A percentile compares a stretch with the other conserved stretches of the same genome.
Evolutionary conservation across 1,140 invertebrate species (phyloP).

Genomic region (Penaeus vannamei): DNA sequence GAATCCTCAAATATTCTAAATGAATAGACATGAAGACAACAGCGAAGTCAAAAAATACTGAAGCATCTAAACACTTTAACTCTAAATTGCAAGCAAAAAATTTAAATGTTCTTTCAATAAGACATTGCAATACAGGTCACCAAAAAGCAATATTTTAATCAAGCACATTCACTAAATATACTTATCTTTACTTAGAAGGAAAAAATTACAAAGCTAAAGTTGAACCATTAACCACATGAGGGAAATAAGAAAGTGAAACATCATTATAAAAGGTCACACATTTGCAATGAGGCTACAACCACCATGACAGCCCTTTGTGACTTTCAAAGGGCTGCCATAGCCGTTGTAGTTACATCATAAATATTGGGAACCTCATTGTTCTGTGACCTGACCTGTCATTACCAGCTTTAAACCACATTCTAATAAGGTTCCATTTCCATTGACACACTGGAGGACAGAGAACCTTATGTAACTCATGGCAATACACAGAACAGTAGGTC

Average conservation of each 20-base stretch:
- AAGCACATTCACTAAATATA: conserved; percentile 51
- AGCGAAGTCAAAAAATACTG: conserved; percentile 67
- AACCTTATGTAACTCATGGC: conserved; percentile 51
- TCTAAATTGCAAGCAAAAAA: conserved; percentile 54
- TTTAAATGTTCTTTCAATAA: conserved; percentile 51
- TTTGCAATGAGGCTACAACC: conserved; percentile 38
- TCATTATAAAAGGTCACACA: conserved; percentile 23
- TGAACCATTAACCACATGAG: conserved; percentile 54
- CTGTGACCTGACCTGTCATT: conserved; percentile 50
- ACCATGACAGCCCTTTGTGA: not conserved
- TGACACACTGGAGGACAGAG: conserved; percentile 37
- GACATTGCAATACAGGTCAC: conserved; percentile 46
- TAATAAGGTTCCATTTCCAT: conserved; percentile 57
- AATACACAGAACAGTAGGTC: conserved; percentile 50
- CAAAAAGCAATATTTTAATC: conserved; percentile 42
- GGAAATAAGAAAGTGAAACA: conserved; percentile 37
- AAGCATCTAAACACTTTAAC: conserved; percentile 66
- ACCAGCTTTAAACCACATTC: conserved; percentile 34
- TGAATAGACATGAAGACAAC: conserved; percentile 71
- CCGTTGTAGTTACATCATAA: conserved; percentile 49
- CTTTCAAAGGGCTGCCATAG: not conserved
- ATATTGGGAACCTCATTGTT: conserved; percentile 8
- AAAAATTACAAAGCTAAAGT: conserved; percentile 54
- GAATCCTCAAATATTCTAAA: conserved; percentile 60
- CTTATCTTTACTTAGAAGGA: conserved; percentile 31